These are phyloP conservation scores for Telmatherina bonti DNA, from an alignment of 2,797 vertebrate genomes.

Conservation along the genomic window DNA sequence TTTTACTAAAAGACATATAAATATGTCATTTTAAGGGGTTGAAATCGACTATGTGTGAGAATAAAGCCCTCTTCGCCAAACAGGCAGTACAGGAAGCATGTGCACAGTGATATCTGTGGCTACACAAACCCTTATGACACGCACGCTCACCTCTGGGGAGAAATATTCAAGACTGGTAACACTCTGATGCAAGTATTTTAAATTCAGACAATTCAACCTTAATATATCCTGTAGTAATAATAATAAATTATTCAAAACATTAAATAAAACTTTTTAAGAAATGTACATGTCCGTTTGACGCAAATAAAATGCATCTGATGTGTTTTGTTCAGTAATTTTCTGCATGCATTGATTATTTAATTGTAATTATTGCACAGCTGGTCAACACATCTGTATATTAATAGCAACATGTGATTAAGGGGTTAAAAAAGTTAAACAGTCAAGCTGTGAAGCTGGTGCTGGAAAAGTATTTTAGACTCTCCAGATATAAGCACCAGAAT, in stretches of 20 bases:
- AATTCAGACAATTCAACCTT: not conserved
- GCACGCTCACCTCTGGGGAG: not conserved
- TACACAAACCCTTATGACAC: not conserved
- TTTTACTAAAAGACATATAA: not conserved
- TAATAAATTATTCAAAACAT: not conserved
- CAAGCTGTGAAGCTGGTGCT: not conserved
- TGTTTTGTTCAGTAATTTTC: not conserved
- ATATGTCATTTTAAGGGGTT: not conserved
- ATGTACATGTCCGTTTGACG: not conserved
- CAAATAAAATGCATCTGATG: not conserved
- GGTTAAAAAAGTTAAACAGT: not conserved
- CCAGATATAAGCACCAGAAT: not conserved
- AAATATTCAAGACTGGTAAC: not conserved
- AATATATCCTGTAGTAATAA: not conserved
- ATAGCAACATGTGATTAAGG: not conserved
- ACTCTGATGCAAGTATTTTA: not conserved
- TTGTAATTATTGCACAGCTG: not conserved
- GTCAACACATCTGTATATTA: not conserved
- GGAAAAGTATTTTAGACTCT: not conserved
- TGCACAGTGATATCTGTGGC: conserved; percentile 19
- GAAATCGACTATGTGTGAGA: not conserved
- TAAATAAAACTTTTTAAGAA: not conserved
- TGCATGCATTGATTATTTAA: not conserved
- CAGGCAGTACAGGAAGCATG: conserved; percentile 23
- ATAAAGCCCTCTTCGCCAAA: not conserved